Evolutionary conservation across 2,113 vertebrate genomes (phyloP).

Genomic region (Mustelus asterias): DNA sequence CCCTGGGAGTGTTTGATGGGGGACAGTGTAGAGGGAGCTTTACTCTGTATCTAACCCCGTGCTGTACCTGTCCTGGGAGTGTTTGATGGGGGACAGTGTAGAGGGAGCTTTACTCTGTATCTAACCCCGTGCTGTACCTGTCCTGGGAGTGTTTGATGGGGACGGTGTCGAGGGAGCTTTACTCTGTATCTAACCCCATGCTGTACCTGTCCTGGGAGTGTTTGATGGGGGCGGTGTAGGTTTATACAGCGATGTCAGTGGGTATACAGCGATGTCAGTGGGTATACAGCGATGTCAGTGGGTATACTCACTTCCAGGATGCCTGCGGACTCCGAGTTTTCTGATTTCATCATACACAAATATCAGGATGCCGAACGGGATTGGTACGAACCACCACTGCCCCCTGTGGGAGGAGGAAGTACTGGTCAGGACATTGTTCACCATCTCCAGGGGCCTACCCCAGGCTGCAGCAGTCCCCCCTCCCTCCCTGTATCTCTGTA

Average conservation of each 20-base stretch:
- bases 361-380: constrained; percentile 73
- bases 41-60: not conserved
- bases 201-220: not conserved
- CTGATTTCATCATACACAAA: constrained; percentile 77
- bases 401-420: constrained; percentile 48
- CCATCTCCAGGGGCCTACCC: no score
- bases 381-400: constrained; percentile 77
- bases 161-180: constrained; percentile 1
- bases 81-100: not conserved
- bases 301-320: constrained; percentile 69
- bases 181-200: not conserved
- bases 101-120: not conserved
- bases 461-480: no score
- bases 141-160: not conserved
- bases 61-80: not conserved
- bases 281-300: not conserved
- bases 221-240: not conserved
- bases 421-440: not conserved
- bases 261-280: no score
- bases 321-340: constrained; percentile 70
- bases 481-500: no score
- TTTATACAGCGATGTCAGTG: not conserved
- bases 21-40: not conserved
- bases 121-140: not conserved
- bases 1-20: not conserved